Percentiles rank a stretch among this genome's conserved stretches.
phyloP scores from a whole-genome alignment of 1,140 invertebrate genomes.

The Philotrypesis tridentata region DNA sequence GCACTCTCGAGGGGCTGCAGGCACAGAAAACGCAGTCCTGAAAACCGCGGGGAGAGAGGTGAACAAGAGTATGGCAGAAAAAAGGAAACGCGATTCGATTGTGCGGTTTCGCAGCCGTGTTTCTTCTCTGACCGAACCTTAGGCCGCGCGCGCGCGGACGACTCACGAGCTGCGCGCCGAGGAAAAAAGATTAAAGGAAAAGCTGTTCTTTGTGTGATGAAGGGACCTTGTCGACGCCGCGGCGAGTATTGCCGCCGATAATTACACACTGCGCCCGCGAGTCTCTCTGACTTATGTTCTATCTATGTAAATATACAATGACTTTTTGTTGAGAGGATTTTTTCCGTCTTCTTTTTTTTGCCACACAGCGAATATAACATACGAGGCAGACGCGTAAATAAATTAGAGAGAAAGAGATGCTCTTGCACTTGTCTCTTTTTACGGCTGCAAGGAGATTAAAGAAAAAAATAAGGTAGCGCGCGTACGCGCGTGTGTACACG shows the following conservation, averaged over 20 bases:
- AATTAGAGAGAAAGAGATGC: not conserved
- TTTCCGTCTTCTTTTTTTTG: not conserved
- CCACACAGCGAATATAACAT: not conserved
- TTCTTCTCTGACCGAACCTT: not conserved
- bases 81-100: not conserved
- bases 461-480: not conserved
- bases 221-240: not conserved
- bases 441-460: not conserved
- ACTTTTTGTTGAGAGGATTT: not conserved
- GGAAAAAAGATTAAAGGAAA: conserved; percentile 1
- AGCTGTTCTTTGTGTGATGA: not conserved
- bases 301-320: not conserved
- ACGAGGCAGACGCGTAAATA: not conserved
- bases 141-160: not conserved
- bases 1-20: too few species aligned
- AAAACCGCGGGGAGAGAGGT: not conserved
- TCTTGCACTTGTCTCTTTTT: not conserved
- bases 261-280: not conserved
- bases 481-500: too few species aligned
- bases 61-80: not conserved
- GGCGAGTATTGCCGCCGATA: not conserved
- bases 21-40: too few species aligned
- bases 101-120: not conserved
- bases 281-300: not conserved
- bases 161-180: too few species aligned